Evolutionary conservation across 2,888 invertebrate species (phyloP), one percentile per base, ranked within the genome.

Genomic region (Dorcus hopei): DNA sequence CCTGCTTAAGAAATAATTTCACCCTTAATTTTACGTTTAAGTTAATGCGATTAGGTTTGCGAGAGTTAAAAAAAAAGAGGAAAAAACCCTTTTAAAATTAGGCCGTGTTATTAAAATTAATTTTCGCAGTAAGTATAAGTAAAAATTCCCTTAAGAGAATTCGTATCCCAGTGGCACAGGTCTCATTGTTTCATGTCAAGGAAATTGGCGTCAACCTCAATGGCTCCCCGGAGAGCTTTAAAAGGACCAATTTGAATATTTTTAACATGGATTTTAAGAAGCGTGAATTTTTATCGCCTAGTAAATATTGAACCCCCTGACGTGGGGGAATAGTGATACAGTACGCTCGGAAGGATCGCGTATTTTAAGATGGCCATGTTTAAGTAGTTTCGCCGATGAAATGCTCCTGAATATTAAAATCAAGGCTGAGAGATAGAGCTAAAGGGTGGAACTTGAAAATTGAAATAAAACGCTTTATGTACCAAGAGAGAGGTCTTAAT

Each of bases 211-310:
- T 79, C 80, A 80, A 80, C 79, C 80, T 78, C 78, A 80, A 80
- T 77, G 74, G 77, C 71, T 68, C 79, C 76, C 73, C 40, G 55
- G 78, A 74, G 79, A 74, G 73, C 73, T 69, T 72, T 79, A 78
- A 80, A 77, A 78, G 78, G 78, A 77, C 79, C 79, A 78, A 79
- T 80, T 80, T 81, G 80, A 81, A 81, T 81, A 81, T 80, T 80
- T 81, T 77, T 78, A 77, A 80, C 80, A 80, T 80, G 80, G 80
- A 80, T 80, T 81, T 81, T 80, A 79, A 79, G 78, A 77, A 77
- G 78, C 77, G 77, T 76, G 77, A 77, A 79, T 78, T 79, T 78
- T 78, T 78, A 78, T 77, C 75, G 76, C 74, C 73, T 68, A 68
- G 70, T 74, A 71, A 74, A 76, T 77, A 77, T 77, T 73, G 77